phyloP scores from a whole-genome alignment of 2,888 invertebrate genomes.

The Azorinus chamasolen region DNA sequence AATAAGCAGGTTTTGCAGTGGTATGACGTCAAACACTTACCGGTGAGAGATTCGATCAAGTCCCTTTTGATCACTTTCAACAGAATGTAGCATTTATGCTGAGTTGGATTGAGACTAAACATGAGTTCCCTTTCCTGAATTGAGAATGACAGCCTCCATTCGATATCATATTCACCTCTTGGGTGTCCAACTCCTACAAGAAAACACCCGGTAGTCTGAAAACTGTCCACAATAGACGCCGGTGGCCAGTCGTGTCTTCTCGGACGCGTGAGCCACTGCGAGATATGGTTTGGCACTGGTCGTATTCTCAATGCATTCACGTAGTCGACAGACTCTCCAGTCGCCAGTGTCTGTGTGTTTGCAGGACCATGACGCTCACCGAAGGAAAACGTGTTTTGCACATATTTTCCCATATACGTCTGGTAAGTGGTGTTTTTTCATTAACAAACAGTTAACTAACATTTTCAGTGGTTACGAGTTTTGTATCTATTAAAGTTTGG shows the following conservation, averaged over 20 bases:
- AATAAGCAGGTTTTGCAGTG: slow-evolving; percentile 24
- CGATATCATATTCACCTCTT: slow-evolving; percentile 2
- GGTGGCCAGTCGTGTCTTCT: slow-evolving; percentile 6
- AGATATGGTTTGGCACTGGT: background rate
- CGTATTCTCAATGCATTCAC: slow-evolving; percentile 3
- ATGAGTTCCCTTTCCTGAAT: slow-evolving; percentile 26
- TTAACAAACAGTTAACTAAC: too few relatives aligned
- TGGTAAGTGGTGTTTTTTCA: too few relatives aligned
- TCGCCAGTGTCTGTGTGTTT: slow-evolving; percentile 10
- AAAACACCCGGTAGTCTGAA: slow-evolving; percentile 9
- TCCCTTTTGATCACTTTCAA: slow-evolving; percentile 19
- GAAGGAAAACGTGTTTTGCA: too few relatives aligned
- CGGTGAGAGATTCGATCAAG: background rate
- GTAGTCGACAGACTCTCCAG: background rate
- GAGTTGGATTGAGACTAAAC: slow-evolving; percentile 25
- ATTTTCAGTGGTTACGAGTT: too few relatives aligned
- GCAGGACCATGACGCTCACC: too few relatives aligned
- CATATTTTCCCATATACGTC: too few relatives aligned
- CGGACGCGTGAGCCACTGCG: background rate
- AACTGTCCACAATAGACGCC: background rate
- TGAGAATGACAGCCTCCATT: slow-evolving; percentile 39
- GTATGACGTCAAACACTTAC: slow-evolving; percentile 10
- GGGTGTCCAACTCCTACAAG: slow-evolving; percentile 16
- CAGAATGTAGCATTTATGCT: slow-evolving; percentile 36
- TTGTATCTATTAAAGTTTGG: background rate